Conservation (phyloP, 1,140 invertebrate species). For the Myzus persicae region DNA sequence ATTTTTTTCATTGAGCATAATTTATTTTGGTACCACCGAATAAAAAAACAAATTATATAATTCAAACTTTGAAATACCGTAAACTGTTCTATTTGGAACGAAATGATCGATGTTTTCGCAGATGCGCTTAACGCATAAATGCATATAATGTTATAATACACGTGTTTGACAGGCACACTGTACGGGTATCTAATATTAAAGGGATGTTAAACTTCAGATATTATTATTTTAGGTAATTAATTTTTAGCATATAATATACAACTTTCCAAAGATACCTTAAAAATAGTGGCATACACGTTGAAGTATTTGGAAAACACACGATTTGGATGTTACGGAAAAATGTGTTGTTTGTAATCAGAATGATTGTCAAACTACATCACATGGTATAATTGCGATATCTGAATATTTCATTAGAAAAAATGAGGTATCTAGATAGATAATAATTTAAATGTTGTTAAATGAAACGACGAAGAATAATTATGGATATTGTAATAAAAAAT, state of each 20-base stretch:
- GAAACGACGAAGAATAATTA: not conserved
- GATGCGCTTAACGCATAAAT: too few species aligned
- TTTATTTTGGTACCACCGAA: not conserved
- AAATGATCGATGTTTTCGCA: not conserved
- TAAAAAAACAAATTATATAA: not conserved
- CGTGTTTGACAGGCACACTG: too few species aligned
- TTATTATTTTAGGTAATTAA: too few species aligned
- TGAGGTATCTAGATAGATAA: not conserved
- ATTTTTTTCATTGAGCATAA: too few species aligned
- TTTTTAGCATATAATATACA: too few species aligned
- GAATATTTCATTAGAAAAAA: not conserved
- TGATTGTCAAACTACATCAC: not conserved
- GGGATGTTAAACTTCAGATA: too few species aligned
- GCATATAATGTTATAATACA: too few species aligned
- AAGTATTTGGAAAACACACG: not conserved
- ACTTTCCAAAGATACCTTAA: not conserved
- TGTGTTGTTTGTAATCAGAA: not conserved
- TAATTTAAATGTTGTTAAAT: not conserved
- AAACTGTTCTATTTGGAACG: not conserved
- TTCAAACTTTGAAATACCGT: too few species aligned
- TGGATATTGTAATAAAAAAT: not conserved
- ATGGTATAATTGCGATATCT: not conserved
- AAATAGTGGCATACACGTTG: not conserved
- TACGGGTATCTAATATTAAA: too few species aligned
- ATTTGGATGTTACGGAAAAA: not conserved